Conservation (phyloP, 92 coral and sea anemone species). For the Nematostella vectensis region DNA sequence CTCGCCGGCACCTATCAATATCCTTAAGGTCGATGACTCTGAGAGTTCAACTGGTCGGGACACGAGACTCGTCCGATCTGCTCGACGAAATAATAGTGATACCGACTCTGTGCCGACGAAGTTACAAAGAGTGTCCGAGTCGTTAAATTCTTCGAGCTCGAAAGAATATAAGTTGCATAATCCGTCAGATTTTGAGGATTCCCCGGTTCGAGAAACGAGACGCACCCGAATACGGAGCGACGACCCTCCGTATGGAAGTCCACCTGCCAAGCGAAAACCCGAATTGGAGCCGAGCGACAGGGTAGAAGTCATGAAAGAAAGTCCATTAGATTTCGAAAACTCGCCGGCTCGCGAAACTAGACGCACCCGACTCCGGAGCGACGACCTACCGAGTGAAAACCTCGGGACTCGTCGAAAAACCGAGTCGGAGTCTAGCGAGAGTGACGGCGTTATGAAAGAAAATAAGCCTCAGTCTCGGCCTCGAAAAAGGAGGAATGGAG, state of each 20-base stretch:
- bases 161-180: neutral
- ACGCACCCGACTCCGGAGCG: neutral
- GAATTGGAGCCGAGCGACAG: too few species aligned
- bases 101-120: neutral
- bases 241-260: too few species aligned
- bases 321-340: neutral
- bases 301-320: too few species aligned
- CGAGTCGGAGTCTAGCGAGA: neutral
- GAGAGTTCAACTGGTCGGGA: neutral
- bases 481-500: constrained; percentile 11
- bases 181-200: neutral
- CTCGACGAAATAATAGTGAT: neutral
- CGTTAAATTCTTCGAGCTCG: neutral
- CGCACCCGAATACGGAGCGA: too few species aligned
- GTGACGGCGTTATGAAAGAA: constrained; percentile 6
- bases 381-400: too few species aligned
- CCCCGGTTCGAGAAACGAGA: neutral
- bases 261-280: too few species aligned
- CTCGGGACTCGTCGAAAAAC: too few species aligned
- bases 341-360: neutral
- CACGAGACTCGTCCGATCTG: neutral
- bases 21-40: neutral
- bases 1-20: neutral
- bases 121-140: neutral
- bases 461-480: constrained; percentile 3